A percentile compares a stretch with the other conserved stretches of the same genome.
These are phyloP conservation scores for Engystomops pustulosus DNA, from an alignment of 2,113 vertebrate species.

Conservation along the genomic window DNA sequence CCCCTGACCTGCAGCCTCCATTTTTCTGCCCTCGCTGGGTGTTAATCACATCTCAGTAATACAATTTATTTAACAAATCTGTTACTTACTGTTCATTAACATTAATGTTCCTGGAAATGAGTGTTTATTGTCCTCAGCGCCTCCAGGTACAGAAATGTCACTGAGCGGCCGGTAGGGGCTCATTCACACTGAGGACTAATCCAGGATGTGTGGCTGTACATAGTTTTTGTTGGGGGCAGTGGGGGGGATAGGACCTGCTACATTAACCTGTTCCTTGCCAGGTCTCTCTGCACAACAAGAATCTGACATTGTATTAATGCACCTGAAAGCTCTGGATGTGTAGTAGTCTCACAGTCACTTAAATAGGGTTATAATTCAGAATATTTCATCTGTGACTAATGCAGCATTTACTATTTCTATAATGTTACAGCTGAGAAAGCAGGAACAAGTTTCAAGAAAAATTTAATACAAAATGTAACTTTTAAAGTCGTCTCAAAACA, in stretches of 20 bases:
- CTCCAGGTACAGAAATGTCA: background rate
- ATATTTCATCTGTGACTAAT: too few relatives aligned
- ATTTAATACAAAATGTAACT: background rate
- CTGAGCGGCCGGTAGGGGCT: background rate
- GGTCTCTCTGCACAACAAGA: too few relatives aligned
- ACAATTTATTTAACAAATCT: constrained; percentile 76
- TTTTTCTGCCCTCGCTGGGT: constrained; percentile 75
- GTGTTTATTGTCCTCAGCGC: constrained; percentile 33
- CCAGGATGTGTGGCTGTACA: too few relatives aligned
- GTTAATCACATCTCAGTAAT: constrained; percentile 78
- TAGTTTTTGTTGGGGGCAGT: too few relatives aligned
- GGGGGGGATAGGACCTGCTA: too few relatives aligned
- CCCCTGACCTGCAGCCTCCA: constrained; percentile 77
- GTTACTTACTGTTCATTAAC: constrained; percentile 79
- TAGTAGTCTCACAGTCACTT: too few relatives aligned
- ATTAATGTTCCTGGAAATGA: constrained; percentile 65
- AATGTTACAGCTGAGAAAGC: too few relatives aligned
- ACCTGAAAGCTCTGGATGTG: too few relatives aligned
- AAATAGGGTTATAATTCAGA: too few relatives aligned
- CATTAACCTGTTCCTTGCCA: too few relatives aligned
- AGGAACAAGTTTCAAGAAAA: constrained; percentile 3
- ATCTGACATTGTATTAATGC: too few relatives aligned
- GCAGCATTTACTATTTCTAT: too few relatives aligned
- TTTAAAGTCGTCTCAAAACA: background rate
- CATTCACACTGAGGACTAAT: background rate